phyloP scores from a whole-genome alignment of 2,797 vertebrate species.

The Peromyscus eremicus region DNA sequence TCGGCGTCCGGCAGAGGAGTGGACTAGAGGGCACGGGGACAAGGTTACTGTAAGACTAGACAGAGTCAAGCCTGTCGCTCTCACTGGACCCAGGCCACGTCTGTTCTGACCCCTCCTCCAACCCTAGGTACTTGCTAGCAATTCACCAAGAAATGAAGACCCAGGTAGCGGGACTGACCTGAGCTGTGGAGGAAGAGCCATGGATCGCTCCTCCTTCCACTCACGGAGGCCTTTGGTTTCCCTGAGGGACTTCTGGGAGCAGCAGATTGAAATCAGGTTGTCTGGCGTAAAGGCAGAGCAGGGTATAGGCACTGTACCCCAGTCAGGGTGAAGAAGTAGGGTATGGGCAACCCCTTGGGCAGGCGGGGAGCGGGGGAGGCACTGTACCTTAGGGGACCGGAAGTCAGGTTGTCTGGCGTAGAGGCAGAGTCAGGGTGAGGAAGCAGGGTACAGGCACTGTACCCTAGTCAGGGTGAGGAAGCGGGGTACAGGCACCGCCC shows the following conservation, averaged over 20 bases:
- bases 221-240: conserved; percentile 86
- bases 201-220: conserved; percentile 70
- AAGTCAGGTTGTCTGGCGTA: conserved; percentile 70
- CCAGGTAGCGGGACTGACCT: conserved; percentile 60
- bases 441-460: too few species aligned
- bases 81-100: conserved; percentile 47
- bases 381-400: not conserved
- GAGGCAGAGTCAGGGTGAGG: too few species aligned
- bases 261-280: conserved; percentile 83
- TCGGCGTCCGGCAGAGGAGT: conserved; percentile 66
- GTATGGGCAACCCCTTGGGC: not conserved
- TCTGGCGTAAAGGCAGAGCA: not conserved
- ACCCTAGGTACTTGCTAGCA: conserved; percentile 79
- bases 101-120: conserved; percentile 52
- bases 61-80: conserved; percentile 49
- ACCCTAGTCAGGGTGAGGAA: not conserved
- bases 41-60: conserved; percentile 55
- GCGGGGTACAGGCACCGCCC: not conserved
- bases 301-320: too few species aligned
- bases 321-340: not conserved
- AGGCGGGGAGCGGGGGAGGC: too few species aligned
- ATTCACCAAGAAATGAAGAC: conserved; percentile 32
- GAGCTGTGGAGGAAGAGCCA: conserved; percentile 72
- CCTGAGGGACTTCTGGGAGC: conserved; percentile 87
- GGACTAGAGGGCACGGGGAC: conserved; percentile 52